Evolutionary conservation across 2,797 vertebrate species (phyloP).

Genomic region (Oryzias dopingdopingensis): DNA sequence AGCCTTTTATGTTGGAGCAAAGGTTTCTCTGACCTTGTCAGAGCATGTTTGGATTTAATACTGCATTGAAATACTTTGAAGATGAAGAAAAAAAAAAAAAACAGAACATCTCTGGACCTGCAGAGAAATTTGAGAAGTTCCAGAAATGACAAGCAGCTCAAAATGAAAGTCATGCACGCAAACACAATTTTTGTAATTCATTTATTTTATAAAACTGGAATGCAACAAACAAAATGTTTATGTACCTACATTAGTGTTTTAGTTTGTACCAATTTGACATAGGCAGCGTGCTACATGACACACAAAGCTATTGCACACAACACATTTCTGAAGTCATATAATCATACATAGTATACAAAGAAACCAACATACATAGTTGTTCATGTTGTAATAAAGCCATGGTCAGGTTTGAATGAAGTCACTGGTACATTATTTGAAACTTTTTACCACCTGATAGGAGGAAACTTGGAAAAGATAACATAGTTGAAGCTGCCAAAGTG

Average conservation of each 20-base stretch:
- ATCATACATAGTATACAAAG: conserved; percentile 76
- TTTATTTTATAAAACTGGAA: conserved; percentile 80
- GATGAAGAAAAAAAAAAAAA: conserved; percentile 36
- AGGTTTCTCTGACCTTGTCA: conserved; percentile 68
- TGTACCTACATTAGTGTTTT: conserved; percentile 86
- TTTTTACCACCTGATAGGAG: conserved; percentile 46
- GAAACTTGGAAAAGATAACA: conserved; percentile 52
- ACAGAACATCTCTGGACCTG: conserved; percentile 47
- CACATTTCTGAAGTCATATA: conserved; percentile 75
- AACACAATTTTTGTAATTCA: conserved; percentile 55
- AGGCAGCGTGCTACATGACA: conserved; percentile 81
- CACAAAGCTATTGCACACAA: conserved; percentile 84
- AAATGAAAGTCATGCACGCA: conserved; percentile 16
- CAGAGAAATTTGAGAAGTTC: conserved; percentile 22
- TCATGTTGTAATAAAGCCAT: conserved; percentile 66
- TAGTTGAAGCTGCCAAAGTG: conserved; percentile 82
- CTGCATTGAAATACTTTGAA: conserved; percentile 44
- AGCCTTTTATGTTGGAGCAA: conserved; percentile 65
- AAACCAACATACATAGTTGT: conserved; percentile 66
- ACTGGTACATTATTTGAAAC: conserved; percentile 55
- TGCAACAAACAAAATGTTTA: conserved; percentile 73
- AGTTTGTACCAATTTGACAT: conserved; percentile 80
- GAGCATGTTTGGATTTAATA: conserved; percentile 68
- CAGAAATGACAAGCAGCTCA: conserved; percentile 11
- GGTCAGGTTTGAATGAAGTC: conserved; percentile 60